Conservation (phyloP, 2,888 invertebrate species). For the Mesorhabditis spiculigera region DNA sequence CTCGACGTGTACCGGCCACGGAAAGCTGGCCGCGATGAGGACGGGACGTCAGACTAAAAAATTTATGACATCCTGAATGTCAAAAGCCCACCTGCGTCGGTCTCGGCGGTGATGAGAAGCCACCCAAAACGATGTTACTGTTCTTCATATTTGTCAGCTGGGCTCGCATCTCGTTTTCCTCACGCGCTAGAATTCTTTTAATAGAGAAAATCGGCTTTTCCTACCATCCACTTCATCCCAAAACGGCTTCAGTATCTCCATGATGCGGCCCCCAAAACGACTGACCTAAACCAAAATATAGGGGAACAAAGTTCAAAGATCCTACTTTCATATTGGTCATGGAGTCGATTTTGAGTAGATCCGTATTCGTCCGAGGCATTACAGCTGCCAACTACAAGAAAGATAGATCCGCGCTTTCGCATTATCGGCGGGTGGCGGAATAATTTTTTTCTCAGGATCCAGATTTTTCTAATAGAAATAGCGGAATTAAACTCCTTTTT, state of each 20-base stretch:
- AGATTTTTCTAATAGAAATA: no score
- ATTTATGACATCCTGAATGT: no score
- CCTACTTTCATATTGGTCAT: slow-evolving; percentile 42
- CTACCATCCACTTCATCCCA: slow-evolving; percentile 46
- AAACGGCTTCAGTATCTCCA: slow-evolving; percentile 40
- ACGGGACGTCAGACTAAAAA: no score
- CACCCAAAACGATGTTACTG: slow-evolving; percentile 27
- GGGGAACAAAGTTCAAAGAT: neutral
- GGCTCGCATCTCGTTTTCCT: slow-evolving; percentile 35
- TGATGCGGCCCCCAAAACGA: slow-evolving; percentile 39
- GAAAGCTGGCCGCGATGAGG: no score
- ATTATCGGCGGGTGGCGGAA: no score
- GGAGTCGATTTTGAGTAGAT: slow-evolving; percentile 48
- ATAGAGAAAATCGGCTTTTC: slow-evolving; percentile 4
- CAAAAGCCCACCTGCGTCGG: neutral
- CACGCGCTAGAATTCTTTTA: slow-evolving; percentile 24
- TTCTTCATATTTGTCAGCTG: slow-evolving; percentile 39
- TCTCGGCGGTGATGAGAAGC: slow-evolving; percentile 21
- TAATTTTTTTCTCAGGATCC: no score
- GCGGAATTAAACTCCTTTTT: no score
- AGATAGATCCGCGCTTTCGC: no score
- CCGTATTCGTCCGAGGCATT: slow-evolving; percentile 55
- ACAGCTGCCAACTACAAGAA: slow-evolving; percentile 42
- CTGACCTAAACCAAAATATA: slow-evolving; percentile 14
- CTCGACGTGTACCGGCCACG: no score